Evolutionary conservation across 1,140 invertebrate species (phyloP).

Genomic region (Ostrea denselamellosa): DNA sequence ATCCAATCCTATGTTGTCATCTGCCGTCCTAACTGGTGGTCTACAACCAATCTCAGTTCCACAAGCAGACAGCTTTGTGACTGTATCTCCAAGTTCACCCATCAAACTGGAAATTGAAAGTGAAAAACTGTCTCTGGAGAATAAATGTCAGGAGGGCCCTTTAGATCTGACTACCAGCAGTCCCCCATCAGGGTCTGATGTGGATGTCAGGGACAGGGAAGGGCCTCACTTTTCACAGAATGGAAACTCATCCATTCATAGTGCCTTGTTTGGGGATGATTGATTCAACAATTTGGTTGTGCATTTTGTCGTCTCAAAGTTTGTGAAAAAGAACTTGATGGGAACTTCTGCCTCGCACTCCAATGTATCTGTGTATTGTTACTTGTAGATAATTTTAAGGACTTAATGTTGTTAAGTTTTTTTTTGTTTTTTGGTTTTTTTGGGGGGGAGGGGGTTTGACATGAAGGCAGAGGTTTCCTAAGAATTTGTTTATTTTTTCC

Average conservation of each 20-base stretch:
- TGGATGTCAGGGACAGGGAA: conserved; percentile 49
- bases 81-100: conserved; percentile 47
- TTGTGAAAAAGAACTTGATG: neutral
- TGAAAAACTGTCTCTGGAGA: conserved; percentile 47
- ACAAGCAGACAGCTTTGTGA: conserved; percentile 50
- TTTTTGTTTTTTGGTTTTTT: neutral
- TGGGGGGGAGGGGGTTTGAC: too few species aligned
- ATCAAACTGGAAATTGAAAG: conserved; percentile 52
- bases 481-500: conserved; percentile 5
- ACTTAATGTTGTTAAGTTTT: neutral
- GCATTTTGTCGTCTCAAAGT: neutral
- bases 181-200: conserved; percentile 56
- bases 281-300: neutral
- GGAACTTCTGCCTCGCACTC: conserved; percentile 22
- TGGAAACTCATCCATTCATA: conserved; percentile 53
- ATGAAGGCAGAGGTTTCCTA: neutral
- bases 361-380: neutral
- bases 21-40: conserved; percentile 50
- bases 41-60: conserved; percentile 51
- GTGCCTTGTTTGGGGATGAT: conserved; percentile 23
- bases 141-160: conserved; percentile 65
- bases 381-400: too few species aligned
- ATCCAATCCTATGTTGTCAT: conserved; percentile 58
- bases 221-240: conserved; percentile 50
- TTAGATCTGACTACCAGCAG: conserved; percentile 68